phyloP scores from a whole-genome alignment of 2,888 invertebrate species.

The Caradrina kadenii region DNA sequence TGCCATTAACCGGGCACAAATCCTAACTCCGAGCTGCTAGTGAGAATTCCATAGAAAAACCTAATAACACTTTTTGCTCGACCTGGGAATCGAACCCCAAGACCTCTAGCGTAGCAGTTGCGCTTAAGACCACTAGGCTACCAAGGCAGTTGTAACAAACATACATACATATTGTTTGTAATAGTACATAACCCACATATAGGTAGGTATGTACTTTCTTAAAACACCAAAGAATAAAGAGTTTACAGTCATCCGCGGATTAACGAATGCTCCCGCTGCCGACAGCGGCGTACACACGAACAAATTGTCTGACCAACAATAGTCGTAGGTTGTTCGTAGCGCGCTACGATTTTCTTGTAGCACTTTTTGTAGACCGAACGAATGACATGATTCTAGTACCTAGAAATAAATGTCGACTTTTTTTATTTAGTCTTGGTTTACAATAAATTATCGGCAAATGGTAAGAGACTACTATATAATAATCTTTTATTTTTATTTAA shows the following conservation, averaged over 20 bases:
- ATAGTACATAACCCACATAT: slow-evolving; percentile 22
- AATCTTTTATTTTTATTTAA: too few species aligned
- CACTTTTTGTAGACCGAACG: slow-evolving; percentile 28
- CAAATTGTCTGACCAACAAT: slow-evolving; percentile 34
- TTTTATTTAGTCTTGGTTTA: background rate
- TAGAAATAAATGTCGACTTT: background rate
- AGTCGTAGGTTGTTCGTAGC: slow-evolving; percentile 27
- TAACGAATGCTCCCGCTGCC: slow-evolving; percentile 76
- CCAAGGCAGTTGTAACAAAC: too few species aligned
- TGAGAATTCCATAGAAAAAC: too few species aligned
- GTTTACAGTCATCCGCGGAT: slow-evolving; percentile 74
- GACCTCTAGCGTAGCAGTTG: too few species aligned
- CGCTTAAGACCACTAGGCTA: too few species aligned
- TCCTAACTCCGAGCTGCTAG: too few species aligned
- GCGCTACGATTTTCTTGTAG: slow-evolving; percentile 42
- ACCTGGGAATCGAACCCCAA: too few species aligned
- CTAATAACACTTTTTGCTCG: too few species aligned
- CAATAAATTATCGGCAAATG: too few species aligned
- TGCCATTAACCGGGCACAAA: too few species aligned
- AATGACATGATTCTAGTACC: background rate
- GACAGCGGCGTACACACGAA: slow-evolving; percentile 64
- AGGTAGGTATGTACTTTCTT: slow-evolving; percentile 48
- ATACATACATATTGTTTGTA: too few species aligned
- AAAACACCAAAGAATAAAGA: slow-evolving; percentile 69
- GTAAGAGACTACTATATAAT: too few species aligned